A percentile compares a stretch with the other conserved stretches of the same genome.
Evolutionary conservation across 1,140 invertebrate genomes (phyloP).

Genomic region (Drosophila cardini): DNA sequence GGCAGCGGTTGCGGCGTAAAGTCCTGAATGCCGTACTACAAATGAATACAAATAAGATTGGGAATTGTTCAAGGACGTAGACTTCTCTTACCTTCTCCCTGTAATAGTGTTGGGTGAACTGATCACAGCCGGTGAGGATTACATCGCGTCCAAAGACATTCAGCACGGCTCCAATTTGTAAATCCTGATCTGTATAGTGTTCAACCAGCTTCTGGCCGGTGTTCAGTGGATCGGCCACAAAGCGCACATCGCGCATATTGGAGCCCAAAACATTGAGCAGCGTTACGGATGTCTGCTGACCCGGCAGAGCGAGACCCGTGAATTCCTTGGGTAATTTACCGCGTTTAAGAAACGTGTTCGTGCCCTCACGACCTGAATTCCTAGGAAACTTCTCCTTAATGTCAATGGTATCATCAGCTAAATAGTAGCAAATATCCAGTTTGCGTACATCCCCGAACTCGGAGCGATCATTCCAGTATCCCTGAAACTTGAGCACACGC

Average conservation of each 20-base stretch:
- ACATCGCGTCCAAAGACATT: conserved; percentile 92
- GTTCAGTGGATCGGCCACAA: conserved; percentile 87
- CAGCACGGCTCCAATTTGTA: conserved; percentile 92
- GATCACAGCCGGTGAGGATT: conserved; percentile 93
- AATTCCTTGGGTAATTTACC: conserved; percentile 91
- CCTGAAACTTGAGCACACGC: conserved; percentile 93
- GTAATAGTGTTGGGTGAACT: conserved; percentile 95
- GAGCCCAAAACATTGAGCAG: conserved; percentile 90
- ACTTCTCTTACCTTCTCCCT: conserved; percentile 85
- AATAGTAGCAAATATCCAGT: conserved; percentile 92
- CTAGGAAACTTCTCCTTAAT: conserved; percentile 90
- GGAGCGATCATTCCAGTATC: conserved; percentile 95
- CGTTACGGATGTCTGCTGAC: conserved; percentile 87
- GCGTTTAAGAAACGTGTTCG: conserved; percentile 90
- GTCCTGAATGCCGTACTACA: conserved; percentile 86
- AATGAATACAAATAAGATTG: not conserved
- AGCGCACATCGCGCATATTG: conserved; percentile 86
- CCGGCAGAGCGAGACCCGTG: conserved; percentile 86
- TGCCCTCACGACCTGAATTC: conserved; percentile 89
- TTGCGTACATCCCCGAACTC: conserved; percentile 90
- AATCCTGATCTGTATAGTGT: conserved; percentile 88
- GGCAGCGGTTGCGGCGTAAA: conserved; percentile 87
- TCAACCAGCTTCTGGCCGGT: conserved; percentile 85
- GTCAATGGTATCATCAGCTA: conserved; percentile 95
- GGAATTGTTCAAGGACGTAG: not conserved